A percentile compares a stretch with the other conserved stretches of the same genome.
These are phyloP conservation scores for Grus americana DNA, from an alignment of 2,113 vertebrate genomes.

Conservation along the genomic window DNA sequence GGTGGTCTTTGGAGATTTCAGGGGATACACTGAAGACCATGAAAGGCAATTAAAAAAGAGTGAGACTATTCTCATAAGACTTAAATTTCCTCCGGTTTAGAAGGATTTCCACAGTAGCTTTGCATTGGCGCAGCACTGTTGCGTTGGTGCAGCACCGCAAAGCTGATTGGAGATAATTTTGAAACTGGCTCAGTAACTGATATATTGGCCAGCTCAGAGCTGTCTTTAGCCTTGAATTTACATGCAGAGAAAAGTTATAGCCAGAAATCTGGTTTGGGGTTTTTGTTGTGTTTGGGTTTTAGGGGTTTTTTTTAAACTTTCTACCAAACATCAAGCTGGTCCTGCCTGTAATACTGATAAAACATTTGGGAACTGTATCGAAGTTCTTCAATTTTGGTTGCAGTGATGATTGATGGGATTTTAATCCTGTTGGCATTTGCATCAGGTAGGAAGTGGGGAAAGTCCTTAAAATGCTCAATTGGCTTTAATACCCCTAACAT, in stretches of 20 bases:
- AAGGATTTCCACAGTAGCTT: neutral
- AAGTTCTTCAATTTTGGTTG: slow-evolving; percentile 6
- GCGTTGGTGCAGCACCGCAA: neutral
- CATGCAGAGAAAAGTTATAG: neutral
- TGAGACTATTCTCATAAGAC: neutral
- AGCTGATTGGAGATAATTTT: neutral
- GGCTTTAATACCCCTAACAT: slow-evolving; percentile 46
- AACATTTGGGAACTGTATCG: slow-evolving; percentile 13
- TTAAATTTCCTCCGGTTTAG: neutral
- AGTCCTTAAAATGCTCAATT: slow-evolving; percentile 32
- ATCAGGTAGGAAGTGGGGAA: slow-evolving; percentile 51
- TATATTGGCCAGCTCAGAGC: neutral
- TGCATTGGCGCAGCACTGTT: neutral
- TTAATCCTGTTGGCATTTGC: slow-evolving; percentile 52
- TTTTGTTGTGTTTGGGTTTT: neutral
- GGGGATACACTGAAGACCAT: neutral
- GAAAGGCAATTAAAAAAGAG: neutral
- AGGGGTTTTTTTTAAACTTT: neutral
- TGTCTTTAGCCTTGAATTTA: neutral
- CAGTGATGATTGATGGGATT: slow-evolving; percentile 21
- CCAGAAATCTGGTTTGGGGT: neutral
- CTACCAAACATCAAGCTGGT: neutral
- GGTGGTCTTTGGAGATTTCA: neutral
- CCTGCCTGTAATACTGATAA: neutral
- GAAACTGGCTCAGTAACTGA: neutral